Evolutionary conservation across 2,113 vertebrate species (phyloP), one percentile per base, ranked within the genome.

Genomic region (Mixornis gularis): DNA sequence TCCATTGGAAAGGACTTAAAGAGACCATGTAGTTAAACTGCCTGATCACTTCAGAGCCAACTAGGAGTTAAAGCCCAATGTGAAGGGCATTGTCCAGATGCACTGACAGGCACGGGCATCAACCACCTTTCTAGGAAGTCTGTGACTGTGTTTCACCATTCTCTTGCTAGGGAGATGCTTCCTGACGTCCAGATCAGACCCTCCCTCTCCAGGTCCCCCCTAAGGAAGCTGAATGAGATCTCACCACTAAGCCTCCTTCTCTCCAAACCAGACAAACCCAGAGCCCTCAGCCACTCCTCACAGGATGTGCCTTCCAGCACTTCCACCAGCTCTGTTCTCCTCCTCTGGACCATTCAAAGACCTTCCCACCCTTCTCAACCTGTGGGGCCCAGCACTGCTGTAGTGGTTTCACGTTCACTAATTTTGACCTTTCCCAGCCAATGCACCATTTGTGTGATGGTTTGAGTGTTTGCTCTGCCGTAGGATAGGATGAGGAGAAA

Each of bases 141-240:
- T 70, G n/a, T 66, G 43, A 7, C 20, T 38, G 19, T 10, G 20
- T 63, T 12, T 63, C 26, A 34, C 5, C 27, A 40, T 29, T 12
- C 29, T 32, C 3, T 52, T 2, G 1, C 17, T 10, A 25, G 32
- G 36, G 8, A 79, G 43, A 51, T 29, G 9, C 10, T 48, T 30
- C 26, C 27, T 34, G 8, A 71, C 9, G 5, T 41, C 46, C 22
- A 79, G 38, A 2, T 9, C 11, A 49, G 24, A 4, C 9, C 3
- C 3, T 59, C n/a, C 27, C 27, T 44, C 15, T 26, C 8, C 10
- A 26, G 1, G 0, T 32, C 3, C 1, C 10, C 43, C 3, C 27
- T 59, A 5, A 32, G 48, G 77, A 34, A 66, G 32, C 32, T 53
- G 30, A 17, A 3, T 30, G 78, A n/a, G 26, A 14, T 63, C 4